Evolutionary conservation across 2,888 invertebrate species (phyloP).

Genomic region (Lampropteryx suffumata): DNA sequence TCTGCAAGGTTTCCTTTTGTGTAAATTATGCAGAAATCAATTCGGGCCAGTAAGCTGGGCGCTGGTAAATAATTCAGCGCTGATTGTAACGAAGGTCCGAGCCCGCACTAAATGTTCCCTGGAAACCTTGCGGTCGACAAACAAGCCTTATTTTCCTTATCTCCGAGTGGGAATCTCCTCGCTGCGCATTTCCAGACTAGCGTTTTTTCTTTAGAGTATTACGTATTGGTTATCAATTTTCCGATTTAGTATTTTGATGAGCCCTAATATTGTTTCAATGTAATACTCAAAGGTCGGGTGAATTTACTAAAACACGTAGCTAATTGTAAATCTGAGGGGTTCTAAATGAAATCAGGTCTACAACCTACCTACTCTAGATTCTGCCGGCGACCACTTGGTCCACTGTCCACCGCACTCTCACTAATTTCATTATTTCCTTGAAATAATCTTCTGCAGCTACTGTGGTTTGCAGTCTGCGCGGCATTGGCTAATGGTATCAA

Average conservation of each 20-base stretch:
- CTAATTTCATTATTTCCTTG: conserved; percentile 74
- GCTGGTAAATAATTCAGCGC: conserved; percentile 76
- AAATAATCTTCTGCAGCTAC: conserved; percentile 66
- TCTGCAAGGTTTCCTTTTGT: conserved; percentile 57
- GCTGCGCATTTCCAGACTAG: conserved; percentile 42
- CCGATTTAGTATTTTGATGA: conserved; percentile 42
- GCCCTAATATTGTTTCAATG: conserved; percentile 17
- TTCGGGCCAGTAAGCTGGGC: conserved; percentile 67
- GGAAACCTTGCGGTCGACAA: conserved; percentile 60
- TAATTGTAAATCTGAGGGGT: conserved; percentile 37
- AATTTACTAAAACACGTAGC: conserved; percentile 34
- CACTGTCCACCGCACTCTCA: conserved; percentile 60
- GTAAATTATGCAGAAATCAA: conserved; percentile 80
- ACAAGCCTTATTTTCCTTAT: conserved; percentile 64
- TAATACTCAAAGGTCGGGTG: conserved; percentile 17
- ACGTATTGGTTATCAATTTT: conserved; percentile 48
- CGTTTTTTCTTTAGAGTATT: conserved; percentile 42
- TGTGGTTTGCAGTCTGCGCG: conserved; percentile 55
- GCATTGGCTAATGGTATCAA: conserved; percentile 53
- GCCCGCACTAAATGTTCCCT: conserved; percentile 68
- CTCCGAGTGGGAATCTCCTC: conserved; percentile 51
- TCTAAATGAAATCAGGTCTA: conserved; percentile 59
- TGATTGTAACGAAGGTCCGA: conserved; percentile 77
- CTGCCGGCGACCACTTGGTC: conserved; percentile 60
- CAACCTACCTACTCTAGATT: conserved; percentile 57